Evolutionary conservation across 2,888 invertebrate species (phyloP).

Genomic region (Theodoxus fluviatilis): DNA sequence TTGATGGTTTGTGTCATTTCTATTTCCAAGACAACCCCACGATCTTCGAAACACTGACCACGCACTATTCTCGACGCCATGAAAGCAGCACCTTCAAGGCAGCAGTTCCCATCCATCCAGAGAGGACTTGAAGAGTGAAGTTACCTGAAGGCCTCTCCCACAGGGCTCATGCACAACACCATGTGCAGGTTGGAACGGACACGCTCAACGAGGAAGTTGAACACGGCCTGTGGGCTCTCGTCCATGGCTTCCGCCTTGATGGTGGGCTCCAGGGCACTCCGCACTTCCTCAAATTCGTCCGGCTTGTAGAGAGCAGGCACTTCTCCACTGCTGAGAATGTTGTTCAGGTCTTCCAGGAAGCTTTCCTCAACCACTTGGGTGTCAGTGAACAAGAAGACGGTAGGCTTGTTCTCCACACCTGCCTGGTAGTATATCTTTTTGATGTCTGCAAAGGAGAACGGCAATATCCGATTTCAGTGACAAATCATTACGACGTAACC

Average conservation of each 20-base stretch:
- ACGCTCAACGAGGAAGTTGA: conserved; percentile 79
- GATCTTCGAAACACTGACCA: not conserved
- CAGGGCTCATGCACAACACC: conserved; percentile 86
- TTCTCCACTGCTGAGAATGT: conserved; percentile 86
- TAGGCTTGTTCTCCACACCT: conserved; percentile 79
- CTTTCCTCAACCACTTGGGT: conserved; percentile 82
- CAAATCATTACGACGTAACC: not conserved
- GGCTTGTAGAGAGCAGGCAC: conserved; percentile 85
- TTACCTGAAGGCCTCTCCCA: conserved; percentile 79
- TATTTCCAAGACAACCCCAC: too few species aligned
- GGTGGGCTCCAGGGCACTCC: conserved; percentile 58
- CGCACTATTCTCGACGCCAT: not conserved
- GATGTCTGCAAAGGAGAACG: conserved; percentile 70
- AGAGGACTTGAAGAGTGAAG: too few species aligned
- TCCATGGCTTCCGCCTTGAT: conserved; percentile 64
- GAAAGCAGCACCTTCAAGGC: not conserved
- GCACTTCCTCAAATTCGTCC: conserved; percentile 86
- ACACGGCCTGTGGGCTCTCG: conserved; percentile 71
- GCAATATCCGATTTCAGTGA: not conserved
- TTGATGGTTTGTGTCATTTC: too few species aligned
- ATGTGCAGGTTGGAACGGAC: conserved; percentile 81
- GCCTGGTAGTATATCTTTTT: conserved; percentile 77
- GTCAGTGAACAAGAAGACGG: conserved; percentile 85
- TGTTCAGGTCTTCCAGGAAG: conserved; percentile 88
- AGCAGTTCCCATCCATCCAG: too few species aligned